Evolutionary conservation across 2,113 vertebrate species (phyloP), one percentile per base, ranked within the genome.

Genomic region (Etheostoma cragini): DNA sequence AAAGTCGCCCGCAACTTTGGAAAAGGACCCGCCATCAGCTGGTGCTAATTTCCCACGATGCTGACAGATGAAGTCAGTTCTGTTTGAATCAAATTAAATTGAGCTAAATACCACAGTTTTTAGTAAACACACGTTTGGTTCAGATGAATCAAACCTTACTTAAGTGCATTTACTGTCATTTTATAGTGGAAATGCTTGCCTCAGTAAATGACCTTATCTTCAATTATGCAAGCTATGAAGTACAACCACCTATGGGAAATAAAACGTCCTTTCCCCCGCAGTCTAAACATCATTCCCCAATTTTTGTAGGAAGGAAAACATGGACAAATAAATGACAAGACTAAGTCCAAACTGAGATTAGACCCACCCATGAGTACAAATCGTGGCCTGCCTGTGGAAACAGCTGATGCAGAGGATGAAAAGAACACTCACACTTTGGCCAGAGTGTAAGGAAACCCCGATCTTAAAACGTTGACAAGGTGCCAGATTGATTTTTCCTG

Each of bases 401-500:
- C 62, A 69, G 74, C 38, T 54, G 62, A 72, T 74, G 46, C 54
- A 77, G 68, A 61, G 35, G 69, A 78, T 24, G 69, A 85, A 81
- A 78, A 69, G 53, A 81, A 72, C 68, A 75, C 26, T 74, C 49
- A 53, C 71, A 83, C 35, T 35, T 4, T 65, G 67, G 69, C 77
- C 72, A 61, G 60, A 56, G 72, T 53, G 72, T 35, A 81, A 84
- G 82, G 70, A 85, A 79, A 67, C 57, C 47, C 66, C 57, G 30
- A 80, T 87, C 72, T 81, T 78, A 76, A 84, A 87, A 80, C 70
- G 75, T 33, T 63, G 87, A 91, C 89, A 84, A 81, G 81, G 78
- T 85, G 73, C 85, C 81, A 87, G 66, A 91, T 89, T 88, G 83
- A 90, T 91, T 91, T 90, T 87, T 86, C 66, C 72, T 77, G 68